These are phyloP conservation scores for Myotis myotis DNA, from an alignment of 2,797 vertebrate genomes.

Conservation along the genomic window DNA sequence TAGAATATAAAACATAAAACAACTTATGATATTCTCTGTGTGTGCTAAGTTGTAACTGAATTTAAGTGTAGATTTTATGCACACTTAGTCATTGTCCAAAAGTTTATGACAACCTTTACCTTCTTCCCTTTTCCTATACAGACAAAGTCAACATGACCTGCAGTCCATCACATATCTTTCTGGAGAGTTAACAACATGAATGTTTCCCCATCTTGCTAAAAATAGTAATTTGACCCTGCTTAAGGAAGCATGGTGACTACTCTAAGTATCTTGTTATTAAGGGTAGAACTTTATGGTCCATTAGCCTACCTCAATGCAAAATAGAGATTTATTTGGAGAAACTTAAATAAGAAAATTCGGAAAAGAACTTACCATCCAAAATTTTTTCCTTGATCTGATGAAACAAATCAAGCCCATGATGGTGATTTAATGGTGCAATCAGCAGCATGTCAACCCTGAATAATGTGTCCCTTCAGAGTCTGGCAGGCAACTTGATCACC, in stretches of 20 bases:
- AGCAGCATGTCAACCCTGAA: constrained; percentile 84
- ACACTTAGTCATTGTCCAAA: neutral
- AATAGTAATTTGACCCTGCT: constrained; percentile 25
- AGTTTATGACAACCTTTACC: neutral
- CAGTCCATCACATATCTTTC: neutral
- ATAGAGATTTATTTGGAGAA: constrained; percentile 78
- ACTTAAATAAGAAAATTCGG: constrained; percentile 76
- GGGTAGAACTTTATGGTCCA: constrained; percentile 61
- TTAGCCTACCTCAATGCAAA: constrained; percentile 78
- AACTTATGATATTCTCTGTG: neutral
- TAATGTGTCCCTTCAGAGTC: constrained; percentile 82
- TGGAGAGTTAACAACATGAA: neutral
- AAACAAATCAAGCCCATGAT: constrained; percentile 82
- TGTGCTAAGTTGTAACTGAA: neutral
- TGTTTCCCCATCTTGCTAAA: constrained; percentile 8
- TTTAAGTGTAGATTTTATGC: neutral
- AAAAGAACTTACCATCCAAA: constrained; percentile 76
- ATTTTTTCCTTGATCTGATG: constrained; percentile 79
- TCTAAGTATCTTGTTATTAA: constrained; percentile 62
- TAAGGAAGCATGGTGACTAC: neutral
- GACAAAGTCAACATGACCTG: neutral
- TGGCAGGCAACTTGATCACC: constrained; percentile 84
- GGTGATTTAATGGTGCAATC: constrained; percentile 87
- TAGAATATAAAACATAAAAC: neutral
- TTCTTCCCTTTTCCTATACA: neutral